Percentiles rank a stretch among this genome's conserved stretches.
Conservation (phyloP, 2,888 invertebrate genomes). For the Drepanosiphum platanoidis region DNA sequence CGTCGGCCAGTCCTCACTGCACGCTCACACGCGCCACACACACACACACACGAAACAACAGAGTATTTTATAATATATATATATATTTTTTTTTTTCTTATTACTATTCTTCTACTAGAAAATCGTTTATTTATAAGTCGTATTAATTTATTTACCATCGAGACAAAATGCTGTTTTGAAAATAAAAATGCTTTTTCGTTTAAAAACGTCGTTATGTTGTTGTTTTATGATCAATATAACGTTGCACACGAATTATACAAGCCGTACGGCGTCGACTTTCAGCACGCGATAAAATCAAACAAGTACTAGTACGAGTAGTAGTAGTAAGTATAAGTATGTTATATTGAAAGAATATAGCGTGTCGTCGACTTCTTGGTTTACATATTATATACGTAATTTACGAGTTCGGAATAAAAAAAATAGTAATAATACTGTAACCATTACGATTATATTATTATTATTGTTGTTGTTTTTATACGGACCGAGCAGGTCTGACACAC, state of each 20-base stretch:
- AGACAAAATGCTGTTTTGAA: neutral
- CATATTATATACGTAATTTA: neutral
- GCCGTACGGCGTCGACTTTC: neutral
- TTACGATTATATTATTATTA: neutral
- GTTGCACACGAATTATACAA: neutral
- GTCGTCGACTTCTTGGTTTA: neutral
- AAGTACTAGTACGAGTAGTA: neutral
- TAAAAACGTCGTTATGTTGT: neutral
- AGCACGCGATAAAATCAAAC: neutral
- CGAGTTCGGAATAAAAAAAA: too few species aligned
- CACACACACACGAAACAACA: neutral
- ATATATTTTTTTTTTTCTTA: neutral
- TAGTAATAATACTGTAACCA: too few species aligned
- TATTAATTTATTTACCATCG: neutral
- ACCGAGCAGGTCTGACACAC: neutral
- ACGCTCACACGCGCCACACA: too few species aligned
- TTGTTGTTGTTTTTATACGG: neutral
- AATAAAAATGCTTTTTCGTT: neutral
- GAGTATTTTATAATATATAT: neutral
- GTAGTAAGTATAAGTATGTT: neutral
- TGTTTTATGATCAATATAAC: neutral
- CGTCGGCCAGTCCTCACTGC: neutral
- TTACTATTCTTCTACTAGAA: neutral
- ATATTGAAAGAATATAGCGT: too few species aligned
- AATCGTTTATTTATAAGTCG: neutral